These are phyloP conservation scores for Drosophila paranaensis DNA, from an alignment of 2,888 invertebrate genomes.

Conservation along the genomic window DNA sequence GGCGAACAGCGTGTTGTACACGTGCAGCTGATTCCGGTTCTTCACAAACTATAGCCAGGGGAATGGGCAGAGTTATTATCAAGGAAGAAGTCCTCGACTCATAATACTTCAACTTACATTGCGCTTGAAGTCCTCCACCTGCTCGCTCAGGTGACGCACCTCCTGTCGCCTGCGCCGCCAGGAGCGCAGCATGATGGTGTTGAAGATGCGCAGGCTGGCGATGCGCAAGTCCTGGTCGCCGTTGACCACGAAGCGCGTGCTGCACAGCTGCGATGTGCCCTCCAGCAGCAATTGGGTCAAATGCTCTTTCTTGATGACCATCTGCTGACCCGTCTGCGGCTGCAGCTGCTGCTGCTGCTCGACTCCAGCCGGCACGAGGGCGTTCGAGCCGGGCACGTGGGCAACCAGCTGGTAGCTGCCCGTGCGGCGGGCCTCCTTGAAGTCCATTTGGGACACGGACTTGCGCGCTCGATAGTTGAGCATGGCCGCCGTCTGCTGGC, in stretches of 20 bases:
- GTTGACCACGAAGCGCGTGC: constrained; percentile 47
- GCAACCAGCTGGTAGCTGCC: constrained; percentile 60
- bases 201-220: constrained; percentile 82
- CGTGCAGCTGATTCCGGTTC: constrained; percentile 82
- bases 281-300: constrained; percentile 45
- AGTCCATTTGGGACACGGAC: constrained; percentile 82
- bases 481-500: constrained; percentile 67
- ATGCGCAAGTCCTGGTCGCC: constrained; percentile 66
- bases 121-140: constrained; percentile 76
- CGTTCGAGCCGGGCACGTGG: constrained; percentile 44
- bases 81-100: background rate
- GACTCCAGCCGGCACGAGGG: constrained; percentile 5
- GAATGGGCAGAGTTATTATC: background rate
- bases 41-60: constrained; percentile 72
- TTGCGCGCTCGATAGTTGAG: constrained; percentile 74
- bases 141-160: constrained; percentile 78
- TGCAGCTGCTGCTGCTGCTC: background rate
- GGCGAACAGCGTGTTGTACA: constrained; percentile 80
- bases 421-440: constrained; percentile 72
- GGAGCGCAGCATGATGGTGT: constrained; percentile 82
- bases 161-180: constrained; percentile 83
- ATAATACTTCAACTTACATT: constrained; percentile 51
- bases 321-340: constrained; percentile 11
- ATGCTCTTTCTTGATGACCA: constrained; percentile 28
- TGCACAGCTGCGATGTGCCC: constrained; percentile 31